Evolutionary conservation across 2,888 invertebrate genomes (phyloP).

Genomic region (Dinocampus coccinellae): DNA sequence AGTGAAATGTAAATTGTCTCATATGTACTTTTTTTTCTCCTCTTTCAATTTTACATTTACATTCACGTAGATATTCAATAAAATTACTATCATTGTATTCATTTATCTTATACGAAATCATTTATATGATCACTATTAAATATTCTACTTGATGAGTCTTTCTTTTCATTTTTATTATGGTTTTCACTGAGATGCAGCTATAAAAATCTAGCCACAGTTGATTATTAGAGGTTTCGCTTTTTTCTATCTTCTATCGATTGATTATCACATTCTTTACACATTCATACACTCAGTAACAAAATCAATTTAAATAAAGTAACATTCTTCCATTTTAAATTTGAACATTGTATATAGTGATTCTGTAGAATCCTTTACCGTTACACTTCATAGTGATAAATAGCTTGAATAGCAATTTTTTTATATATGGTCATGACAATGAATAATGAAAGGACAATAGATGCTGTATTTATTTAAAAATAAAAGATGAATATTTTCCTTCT

Average conservation of each 20-base stretch:
- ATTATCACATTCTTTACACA: constrained; percentile 45
- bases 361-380: constrained; percentile 31
- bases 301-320: constrained; percentile 52
- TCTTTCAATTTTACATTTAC: constrained; percentile 49
- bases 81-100: constrained; percentile 53
- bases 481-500: constrained; percentile 42
- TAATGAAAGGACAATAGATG: constrained; percentile 61
- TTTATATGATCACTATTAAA: constrained; percentile 46
- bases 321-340: constrained; percentile 42
- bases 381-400: no score
- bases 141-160: constrained; percentile 49
- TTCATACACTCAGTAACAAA: constrained; percentile 49
- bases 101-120: constrained; percentile 41
- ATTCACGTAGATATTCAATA: constrained; percentile 52
- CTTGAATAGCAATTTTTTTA: no score
- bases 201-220: constrained; percentile 56
- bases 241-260: constrained; percentile 35
- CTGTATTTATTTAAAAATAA: constrained; percentile 61
- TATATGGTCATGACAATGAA: constrained; percentile 56
- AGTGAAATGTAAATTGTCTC: no score
- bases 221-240: constrained; percentile 35
- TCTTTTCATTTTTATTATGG: constrained; percentile 32
- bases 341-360: constrained; percentile 37
- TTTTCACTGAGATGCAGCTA: no score
- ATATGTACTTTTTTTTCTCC: constrained; percentile 17